Evolutionary conservation across 2,797 vertebrate species (phyloP), one percentile per base, ranked within the genome.

Genomic region (Anguilla obscura): DNA sequence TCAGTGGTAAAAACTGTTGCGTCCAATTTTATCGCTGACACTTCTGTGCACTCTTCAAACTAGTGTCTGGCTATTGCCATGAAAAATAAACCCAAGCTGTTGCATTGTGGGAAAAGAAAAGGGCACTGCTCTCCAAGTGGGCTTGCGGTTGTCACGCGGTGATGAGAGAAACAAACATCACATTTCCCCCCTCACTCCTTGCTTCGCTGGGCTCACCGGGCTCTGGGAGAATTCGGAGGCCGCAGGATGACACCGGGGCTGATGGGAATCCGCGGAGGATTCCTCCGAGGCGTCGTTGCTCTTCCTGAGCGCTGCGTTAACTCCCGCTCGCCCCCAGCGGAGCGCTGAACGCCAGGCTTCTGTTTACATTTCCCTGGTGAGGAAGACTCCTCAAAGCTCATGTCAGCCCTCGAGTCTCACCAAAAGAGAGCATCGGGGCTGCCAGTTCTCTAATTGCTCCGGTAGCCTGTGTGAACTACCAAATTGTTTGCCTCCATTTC

Each of bases 391-490:
- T 85, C 91, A 89, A 90, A 90, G 89, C 94, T 93, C 89, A 92
- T 88, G 88, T 94, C 93, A 93, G 92, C 87, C 79, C 86, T 87
- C n/a, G 48, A 86, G 89, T 89, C 93, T 93, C 90, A 90, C 91
- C 93, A 93, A 95, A 95, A 94, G 94, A 96, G 95, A 94, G 94
- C 93, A 93, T 94, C 95, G 94, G 92, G 76, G 48, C 90, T 89
- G 89, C 94, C 94, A 94, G 94, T 93, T 93, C 93, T 94, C 92
- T 96, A 96, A 96, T 96, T 96, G 96, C 95, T 93, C 93, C 89
- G 93, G 91, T 93, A 94, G 94, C 91, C 94, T 94, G 90, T 89
- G 4, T 93, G 92, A 94, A 92, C 93, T 92, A 87, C 91, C 92
- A 74, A 88, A 85, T 74, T 33, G 66, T 76, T 60, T 27, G 83